Conservation (phyloP, 2,797 vertebrate species). For the Lates japonicus region DNA sequence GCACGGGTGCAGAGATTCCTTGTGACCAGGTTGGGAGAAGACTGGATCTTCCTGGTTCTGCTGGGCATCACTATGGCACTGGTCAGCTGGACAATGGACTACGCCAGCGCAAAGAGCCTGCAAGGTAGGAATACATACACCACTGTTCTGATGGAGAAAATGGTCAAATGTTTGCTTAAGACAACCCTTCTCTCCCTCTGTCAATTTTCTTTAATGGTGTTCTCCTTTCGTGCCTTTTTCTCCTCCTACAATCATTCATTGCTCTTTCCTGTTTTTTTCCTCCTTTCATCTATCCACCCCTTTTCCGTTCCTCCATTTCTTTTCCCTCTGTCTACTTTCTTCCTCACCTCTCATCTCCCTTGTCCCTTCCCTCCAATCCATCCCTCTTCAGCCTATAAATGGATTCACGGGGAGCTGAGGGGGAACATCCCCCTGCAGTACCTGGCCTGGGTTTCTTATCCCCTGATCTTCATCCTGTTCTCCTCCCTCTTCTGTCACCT, state of each 20-base stretch:
- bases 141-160: background rate
- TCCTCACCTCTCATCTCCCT: background rate
- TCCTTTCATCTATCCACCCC: no score
- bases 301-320: no score
- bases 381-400: conserved; percentile 91
- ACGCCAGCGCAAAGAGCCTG: conserved; percentile 94
- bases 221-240: background rate
- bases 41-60: conserved; percentile 96
- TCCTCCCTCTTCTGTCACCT: conserved; percentile 95
- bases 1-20: conserved; percentile 87
- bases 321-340: no score
- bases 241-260: background rate
- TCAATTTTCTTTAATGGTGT: background rate
- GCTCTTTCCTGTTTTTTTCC: background rate
- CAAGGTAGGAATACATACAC: conserved; percentile 84
- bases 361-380: background rate
- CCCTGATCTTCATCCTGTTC: conserved; percentile 93
- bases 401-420: conserved; percentile 89
- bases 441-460: conserved; percentile 93
- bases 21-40: conserved; percentile 92
- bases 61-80: conserved; percentile 95
- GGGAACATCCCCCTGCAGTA: conserved; percentile 92
- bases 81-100: conserved; percentile 98
- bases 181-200: no score
- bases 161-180: no score